Percentiles rank a stretch among this genome's conserved stretches.
Conservation (phyloP, 2,888 invertebrate genomes). For the Thymelicus sylvestris region DNA sequence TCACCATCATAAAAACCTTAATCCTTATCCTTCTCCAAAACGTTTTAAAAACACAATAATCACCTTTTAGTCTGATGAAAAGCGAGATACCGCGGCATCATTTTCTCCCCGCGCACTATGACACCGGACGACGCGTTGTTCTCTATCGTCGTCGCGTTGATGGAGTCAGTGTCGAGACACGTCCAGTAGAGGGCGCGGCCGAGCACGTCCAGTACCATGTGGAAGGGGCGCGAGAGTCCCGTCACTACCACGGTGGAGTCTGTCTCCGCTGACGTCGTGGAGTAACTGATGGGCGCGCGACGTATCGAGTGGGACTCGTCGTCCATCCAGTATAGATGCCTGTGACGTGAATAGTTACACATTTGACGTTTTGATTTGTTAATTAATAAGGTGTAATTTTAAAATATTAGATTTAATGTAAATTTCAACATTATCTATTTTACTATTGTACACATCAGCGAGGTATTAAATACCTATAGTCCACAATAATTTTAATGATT, state of each 20-base stretch:
- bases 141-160: conserved; percentile 93
- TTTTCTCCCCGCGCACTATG: conserved; percentile 89
- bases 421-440: too few relatives aligned
- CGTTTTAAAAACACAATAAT: conserved; percentile 9
- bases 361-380: too few relatives aligned
- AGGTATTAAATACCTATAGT: too few relatives aligned
- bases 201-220: conserved; percentile 94
- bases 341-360: conserved; percentile 42
- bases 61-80: conserved; percentile 93
- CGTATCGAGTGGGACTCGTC: conserved; percentile 90
- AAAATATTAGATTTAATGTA: too few relatives aligned
- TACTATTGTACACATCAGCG: too few relatives aligned
- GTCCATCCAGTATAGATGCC: conserved; percentile 89
- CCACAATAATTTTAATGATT: too few relatives aligned
- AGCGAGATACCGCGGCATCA: conserved; percentile 93
- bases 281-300: conserved; percentile 81
- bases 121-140: conserved; percentile 87
- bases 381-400: too few relatives aligned
- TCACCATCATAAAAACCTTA: too few relatives aligned
- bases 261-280: conserved; percentile 60
- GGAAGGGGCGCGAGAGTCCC: conserved; percentile 88
- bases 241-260: conserved; percentile 82
- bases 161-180: conserved; percentile 91
- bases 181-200: conserved; percentile 96
- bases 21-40: too few relatives aligned